Base-by-base conservation (phyloP, 2,888 invertebrate species). In the Papilio elwesi region DNA sequence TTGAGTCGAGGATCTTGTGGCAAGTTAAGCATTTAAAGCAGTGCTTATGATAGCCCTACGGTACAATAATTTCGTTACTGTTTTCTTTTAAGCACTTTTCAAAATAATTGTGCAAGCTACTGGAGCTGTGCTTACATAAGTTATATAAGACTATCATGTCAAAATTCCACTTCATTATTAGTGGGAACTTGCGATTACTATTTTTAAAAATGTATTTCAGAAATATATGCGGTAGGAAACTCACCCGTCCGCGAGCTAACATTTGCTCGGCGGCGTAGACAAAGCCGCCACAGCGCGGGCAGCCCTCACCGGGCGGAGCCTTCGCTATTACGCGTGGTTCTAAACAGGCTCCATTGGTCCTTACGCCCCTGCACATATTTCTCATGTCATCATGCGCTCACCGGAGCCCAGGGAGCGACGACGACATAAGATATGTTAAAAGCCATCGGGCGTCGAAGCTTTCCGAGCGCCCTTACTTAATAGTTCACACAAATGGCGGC, bases 191-290 rank as follows among this genome's bases (percentile, higher is more conserved):
- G 15, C 51, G 4, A 62, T 53, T 62, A 15, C 26, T 62, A 26
- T 52, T 43, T 53, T 64, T 16, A 9, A 67, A 67, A 26, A 26
- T 67, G 26, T 26, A 38, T 48, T 52, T 59, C 13, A 66, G 47
- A 63, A 51, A 15, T 49, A 38, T 70, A 57, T 71, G 47, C 36
- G 36, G 15, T 63, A 49, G 55, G 15, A 74, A 75, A 95, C 96
- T 96, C 95, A 98, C 97, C 95, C 96, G 95, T 94, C 97, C 97
- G 88, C 97, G 95, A 79, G 98, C 98, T 84, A 98, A 94, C 97
- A 98, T 98, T 93, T 98, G 97, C 92, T 98, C 98, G 75, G 98
- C 98, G 76, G 97, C 97, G 90, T 98, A 98, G 70, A 98, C 98
- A 87, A 92, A 97, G 77, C 98, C 97, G 77, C 98, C 98, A 87